Percentiles rank a stretch among this genome's conserved stretches.
Evolutionary conservation across 2,797 vertebrate species (phyloP).

Genomic region (Triplophysa yarkandensis): DNA sequence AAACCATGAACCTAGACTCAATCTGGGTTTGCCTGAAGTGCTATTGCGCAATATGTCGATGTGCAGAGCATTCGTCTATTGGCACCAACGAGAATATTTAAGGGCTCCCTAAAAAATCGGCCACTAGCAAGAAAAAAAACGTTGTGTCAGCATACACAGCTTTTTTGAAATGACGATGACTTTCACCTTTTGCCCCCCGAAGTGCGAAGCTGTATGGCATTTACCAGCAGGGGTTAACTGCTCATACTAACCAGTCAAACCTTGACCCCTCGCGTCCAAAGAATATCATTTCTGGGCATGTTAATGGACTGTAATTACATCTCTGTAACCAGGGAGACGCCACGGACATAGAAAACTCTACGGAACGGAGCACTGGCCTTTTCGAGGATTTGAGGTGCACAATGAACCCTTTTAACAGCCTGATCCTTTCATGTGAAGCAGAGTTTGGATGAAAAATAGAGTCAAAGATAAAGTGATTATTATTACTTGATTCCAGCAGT

Average conservation of each 20-base stretch:
- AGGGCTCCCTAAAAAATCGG: not conserved
- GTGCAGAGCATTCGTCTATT: no score
- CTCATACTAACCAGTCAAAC: not conserved
- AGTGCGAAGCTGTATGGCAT: not conserved
- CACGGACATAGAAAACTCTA: constrained; percentile 32
- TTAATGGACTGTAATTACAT: constrained; percentile 27
- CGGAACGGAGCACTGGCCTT: not conserved
- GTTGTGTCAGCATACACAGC: not conserved
- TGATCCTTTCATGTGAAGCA: constrained; percentile 59
- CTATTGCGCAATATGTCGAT: no score
- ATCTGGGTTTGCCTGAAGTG: no score
- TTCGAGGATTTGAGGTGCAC: constrained; percentile 39
- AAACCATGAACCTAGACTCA: no score
- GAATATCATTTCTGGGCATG: not conserved
- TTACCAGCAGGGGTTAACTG: not conserved
- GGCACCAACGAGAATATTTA: not conserved
- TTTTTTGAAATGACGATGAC: not conserved
- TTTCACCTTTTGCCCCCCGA: not conserved
- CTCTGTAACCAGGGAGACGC: constrained; percentile 2
- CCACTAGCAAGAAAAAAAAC: not conserved
- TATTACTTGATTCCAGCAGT: constrained; percentile 1
- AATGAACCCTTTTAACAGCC: constrained; percentile 60
- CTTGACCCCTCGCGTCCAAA: constrained; percentile 5
- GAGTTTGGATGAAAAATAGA: constrained; percentile 29
- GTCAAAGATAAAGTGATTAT: constrained; percentile 3